Percentiles rank a stretch among this genome's conserved stretches.
Conservation (phyloP, 2,797 vertebrate species). For the Enteromius thamalakanensis region DNA sequence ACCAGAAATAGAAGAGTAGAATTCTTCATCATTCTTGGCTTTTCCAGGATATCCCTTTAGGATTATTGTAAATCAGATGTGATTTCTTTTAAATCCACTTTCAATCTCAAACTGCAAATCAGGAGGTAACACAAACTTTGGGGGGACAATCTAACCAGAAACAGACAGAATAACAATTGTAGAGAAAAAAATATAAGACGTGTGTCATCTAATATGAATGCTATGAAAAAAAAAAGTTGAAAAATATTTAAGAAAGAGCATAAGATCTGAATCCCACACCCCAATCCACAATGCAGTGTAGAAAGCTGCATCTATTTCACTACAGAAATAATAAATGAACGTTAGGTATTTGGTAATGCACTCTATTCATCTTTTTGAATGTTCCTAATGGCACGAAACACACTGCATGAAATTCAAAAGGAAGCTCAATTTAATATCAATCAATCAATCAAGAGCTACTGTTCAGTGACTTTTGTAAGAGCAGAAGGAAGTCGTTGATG, state of each 20-base stretch:
- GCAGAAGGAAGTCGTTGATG: constrained; percentile 28
- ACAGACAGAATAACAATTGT: background rate
- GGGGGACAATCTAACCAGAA: background rate
- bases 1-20: background rate
- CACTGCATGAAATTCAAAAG: constrained; percentile 72
- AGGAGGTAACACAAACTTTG: background rate
- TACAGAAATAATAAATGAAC: constrained; percentile 79
- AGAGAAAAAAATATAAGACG: background rate
- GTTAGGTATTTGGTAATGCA: constrained; percentile 76
- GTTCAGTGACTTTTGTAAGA: constrained; percentile 48
- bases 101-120: background rate
- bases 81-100: background rate
- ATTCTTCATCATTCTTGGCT: background rate
- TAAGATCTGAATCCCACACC: constrained; percentile 57
- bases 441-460: constrained; percentile 70
- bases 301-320: constrained; percentile 70
- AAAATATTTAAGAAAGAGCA: constrained; percentile 61
- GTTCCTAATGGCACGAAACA: constrained; percentile 76
- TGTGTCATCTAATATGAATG: constrained; percentile 57
- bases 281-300: constrained; percentile 69
- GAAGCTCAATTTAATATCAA: constrained; percentile 69
- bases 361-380: constrained; percentile 79
- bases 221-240: constrained; percentile 64
- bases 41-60: background rate
- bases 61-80: constrained; percentile 1